These are phyloP conservation scores for Apostichopus parvimensis DNA, from an alignment of 35 echinoderm and acorn worm genomes.

Conservation along the genomic window DNA sequence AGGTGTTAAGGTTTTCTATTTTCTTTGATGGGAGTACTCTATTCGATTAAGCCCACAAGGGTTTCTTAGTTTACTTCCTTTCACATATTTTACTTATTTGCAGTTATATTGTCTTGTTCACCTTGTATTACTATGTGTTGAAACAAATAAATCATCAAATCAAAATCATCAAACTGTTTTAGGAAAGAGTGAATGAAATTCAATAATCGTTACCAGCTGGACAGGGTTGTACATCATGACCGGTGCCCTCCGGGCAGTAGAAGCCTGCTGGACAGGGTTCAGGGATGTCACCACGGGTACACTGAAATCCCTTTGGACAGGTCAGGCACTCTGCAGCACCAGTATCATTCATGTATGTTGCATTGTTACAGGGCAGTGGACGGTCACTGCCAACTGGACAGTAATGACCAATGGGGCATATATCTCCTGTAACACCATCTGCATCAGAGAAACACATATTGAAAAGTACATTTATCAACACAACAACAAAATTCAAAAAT, in stretches of 20 bases:
- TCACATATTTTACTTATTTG: no score
- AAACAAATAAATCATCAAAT: no score
- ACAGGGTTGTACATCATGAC: constrained; percentile 80
- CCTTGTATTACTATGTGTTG: no score
- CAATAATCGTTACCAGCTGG: constrained; percentile 62
- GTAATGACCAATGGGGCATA: constrained; percentile 96
- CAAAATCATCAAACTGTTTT: no score
- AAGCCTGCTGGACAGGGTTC: constrained; percentile 87
- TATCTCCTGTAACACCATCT: constrained; percentile 91
- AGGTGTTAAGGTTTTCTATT: no score
- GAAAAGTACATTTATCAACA: no score
- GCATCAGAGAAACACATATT: neutral
- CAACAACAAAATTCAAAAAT: no score
- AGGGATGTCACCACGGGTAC: constrained; percentile 71
- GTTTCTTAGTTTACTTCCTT: no score
- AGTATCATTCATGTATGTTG: constrained; percentile 99
- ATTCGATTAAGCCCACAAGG: no score
- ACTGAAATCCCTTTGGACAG: constrained; percentile 82
- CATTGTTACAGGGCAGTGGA: constrained; percentile 91
- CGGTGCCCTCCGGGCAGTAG: constrained; percentile 81
- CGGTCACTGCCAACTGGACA: constrained; percentile 84
- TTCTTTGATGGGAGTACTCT: no score
- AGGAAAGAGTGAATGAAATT: no score
- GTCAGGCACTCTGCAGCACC: constrained; percentile 79
- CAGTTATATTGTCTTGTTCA: no score